Evolutionary conservation across 2,113 vertebrate species (phyloP).

Genomic region (Callipepla californica): DNA sequence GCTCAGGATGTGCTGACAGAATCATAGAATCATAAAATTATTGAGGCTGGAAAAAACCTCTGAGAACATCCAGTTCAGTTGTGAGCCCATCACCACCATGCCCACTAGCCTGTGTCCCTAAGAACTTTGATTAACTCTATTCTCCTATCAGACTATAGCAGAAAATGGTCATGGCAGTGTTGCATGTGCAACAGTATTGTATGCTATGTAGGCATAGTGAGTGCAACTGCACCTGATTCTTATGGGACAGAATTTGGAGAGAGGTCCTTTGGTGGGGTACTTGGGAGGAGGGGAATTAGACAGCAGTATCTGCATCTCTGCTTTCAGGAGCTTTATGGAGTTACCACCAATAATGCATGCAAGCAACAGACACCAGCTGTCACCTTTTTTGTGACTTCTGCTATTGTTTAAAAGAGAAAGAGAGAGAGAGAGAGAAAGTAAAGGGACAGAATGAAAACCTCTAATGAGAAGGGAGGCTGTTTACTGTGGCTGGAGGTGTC

Average conservation of each 20-base stretch:
- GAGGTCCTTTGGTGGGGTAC: not conserved
- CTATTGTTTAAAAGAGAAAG: not conserved
- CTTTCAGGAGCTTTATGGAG: not conserved
- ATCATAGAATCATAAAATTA: not conserved
- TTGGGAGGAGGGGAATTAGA: accelerated
- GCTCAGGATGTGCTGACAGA: not conserved
- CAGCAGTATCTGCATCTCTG: not conserved
- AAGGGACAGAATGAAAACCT: not conserved
- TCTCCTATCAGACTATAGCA: not conserved
- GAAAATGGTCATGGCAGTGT: not conserved
- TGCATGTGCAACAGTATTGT: not conserved
- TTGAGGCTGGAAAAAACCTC: too few species aligned
- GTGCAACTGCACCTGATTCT: too few species aligned
- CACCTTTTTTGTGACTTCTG: not conserved
- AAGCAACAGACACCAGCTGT: not conserved
- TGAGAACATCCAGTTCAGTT: too few species aligned
- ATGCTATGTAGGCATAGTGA: too few species aligned
- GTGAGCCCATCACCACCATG: too few species aligned
- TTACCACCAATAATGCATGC: not conserved
- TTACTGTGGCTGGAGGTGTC: slow-evolving; percentile 48
- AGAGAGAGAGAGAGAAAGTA: not conserved
- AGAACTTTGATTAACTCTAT: not conserved
- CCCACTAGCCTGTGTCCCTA: too few species aligned
- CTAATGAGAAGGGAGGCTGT: slow-evolving; percentile 28
- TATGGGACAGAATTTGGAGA: not conserved